Evolutionary conservation across 2,888 invertebrate genomes (phyloP), one percentile per base, ranked within the genome.

Genomic region (Acleris laterana): DNA sequence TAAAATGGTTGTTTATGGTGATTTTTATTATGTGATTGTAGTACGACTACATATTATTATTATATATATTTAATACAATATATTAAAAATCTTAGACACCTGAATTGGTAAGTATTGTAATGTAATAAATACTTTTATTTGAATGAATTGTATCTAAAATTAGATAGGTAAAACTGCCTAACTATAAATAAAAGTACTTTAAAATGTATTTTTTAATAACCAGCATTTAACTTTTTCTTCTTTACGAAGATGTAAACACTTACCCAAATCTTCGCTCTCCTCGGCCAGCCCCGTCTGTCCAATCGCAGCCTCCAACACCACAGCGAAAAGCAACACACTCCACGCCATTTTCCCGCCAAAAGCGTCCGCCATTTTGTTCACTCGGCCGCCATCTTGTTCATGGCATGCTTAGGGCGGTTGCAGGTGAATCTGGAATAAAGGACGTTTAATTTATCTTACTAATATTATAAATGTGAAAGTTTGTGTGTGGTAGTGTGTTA

Each of bases 251-350:
- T 38, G 5, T n/a, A 38, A 16, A 53, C 3, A 72, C 88, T 84
- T 76, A 90, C 90, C 90, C 70, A 88, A 78, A 68, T 90, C 90
- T 65, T 89, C 89, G 72, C 82, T 83, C 38, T 85, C 84, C 66
- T 84, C 83, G 1, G 82, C 80, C 77, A 85, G 84, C 13, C 79
- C 79, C 9, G 69, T 53, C 64, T 85, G 84, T 72, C 87, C 85
- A 48, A 82, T 76, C 48, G 79, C 82, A 44, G 77, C 75, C 70
- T 85, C 82, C 46, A 87, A 69, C 52, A 88, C 73, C 69, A 86
- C 71, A 3, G 80, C 78, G 49, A 88, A 75, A 50, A 87, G 71
- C 58, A 89, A 71, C 77, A 79, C 77, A 63, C 81, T 75, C 77
- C 84, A 80, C 72, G 80, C 77, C 70, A 79, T 74, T 71, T 79